Evolutionary conservation across 2,797 vertebrate species (phyloP).

Genomic region (Toxotes lorentzi): DNA sequence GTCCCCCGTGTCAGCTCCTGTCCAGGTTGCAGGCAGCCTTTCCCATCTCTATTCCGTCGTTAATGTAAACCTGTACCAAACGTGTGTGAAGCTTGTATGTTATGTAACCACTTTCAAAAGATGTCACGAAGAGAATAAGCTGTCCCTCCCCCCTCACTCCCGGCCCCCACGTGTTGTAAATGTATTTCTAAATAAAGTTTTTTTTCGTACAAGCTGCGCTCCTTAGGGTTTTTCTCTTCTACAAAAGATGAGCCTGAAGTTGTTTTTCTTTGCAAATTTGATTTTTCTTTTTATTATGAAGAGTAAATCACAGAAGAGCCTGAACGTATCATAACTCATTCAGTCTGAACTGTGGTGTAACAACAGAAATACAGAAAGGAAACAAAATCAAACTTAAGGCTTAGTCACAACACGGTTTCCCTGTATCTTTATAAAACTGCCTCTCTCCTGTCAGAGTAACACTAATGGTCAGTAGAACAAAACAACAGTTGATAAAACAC

Average conservation of each 20-base stretch:
- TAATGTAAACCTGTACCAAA: slow-evolving; percentile 49
- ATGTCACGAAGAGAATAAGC: slow-evolving; percentile 64
- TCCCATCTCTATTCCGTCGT: slow-evolving; percentile 16
- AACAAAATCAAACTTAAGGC: slow-evolving; percentile 23
- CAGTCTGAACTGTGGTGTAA: neutral
- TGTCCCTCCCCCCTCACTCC: slow-evolving; percentile 38
- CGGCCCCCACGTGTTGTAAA: slow-evolving; percentile 74
- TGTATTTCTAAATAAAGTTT: slow-evolving; percentile 79
- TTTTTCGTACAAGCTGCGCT: slow-evolving; percentile 43
- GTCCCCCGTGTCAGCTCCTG: neutral
- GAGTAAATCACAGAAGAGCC: slow-evolving; percentile 37
- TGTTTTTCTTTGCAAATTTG: slow-evolving; percentile 6
- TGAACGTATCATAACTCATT: neutral
- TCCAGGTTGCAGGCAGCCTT: slow-evolving; percentile 1
- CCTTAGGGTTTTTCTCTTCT: neutral
- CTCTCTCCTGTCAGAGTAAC: neutral
- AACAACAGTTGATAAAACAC: neutral
- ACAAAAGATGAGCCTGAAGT: neutral
- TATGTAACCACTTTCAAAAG: slow-evolving; percentile 42
- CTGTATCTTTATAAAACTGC: neutral
- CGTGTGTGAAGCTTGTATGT: slow-evolving; percentile 40
- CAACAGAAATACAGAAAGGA: slow-evolving; percentile 19
- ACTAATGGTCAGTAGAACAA: neutral
- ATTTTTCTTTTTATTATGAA: slow-evolving; percentile 49
- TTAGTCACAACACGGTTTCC: neutral